Evolutionary conservation across 2,888 invertebrate genomes (phyloP), one percentile per base, ranked within the genome.

Genomic region (Cetonia aurata): DNA sequence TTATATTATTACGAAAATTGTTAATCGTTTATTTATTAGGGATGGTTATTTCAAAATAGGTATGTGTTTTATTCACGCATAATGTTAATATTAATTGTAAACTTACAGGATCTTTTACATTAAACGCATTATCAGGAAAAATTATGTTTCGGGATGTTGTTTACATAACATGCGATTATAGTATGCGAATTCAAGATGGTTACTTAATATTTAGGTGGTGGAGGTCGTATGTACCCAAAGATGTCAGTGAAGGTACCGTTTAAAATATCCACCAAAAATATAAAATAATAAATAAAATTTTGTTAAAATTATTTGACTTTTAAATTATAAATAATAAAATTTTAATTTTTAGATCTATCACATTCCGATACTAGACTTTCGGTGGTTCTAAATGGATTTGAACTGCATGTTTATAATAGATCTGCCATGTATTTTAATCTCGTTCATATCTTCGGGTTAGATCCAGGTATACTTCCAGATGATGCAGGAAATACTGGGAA

Each of bases 121-220:
- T 98, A 67, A 96, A 97, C 84, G 95, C 96, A n/a, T 87, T 99
- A 74, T 96, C 98, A 67, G 99, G 99, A 2, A 99, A 99, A 86
- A 93, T 99, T 67, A 99, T 99, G 98, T 98, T 99, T 84, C 89
- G 97, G 70, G 97, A 99, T 86, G 91, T 99, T 77, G 93, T 95
- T 67, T 97, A 95, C 81, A 94, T 97, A 72, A 96, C 95, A 74
- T 94, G 95, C 81, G 98, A 99, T 86, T 97, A 94, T 84, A 94
- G 96, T 41, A 85, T 97, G 50, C 89, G 98, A 75, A 91, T 98
- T 75, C 98, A 98, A 84, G 98, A 99, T 87, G 99, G 98, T 1
- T 98, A 96, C 89, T 88, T 98, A 74, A 96, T 98, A 85, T 99
- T 99, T 86, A 89, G 98, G 60, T 99, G 98, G 96, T 99, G 99